phyloP scores from a whole-genome alignment of 2,113 vertebrate species.

The Tichodroma muraria region DNA sequence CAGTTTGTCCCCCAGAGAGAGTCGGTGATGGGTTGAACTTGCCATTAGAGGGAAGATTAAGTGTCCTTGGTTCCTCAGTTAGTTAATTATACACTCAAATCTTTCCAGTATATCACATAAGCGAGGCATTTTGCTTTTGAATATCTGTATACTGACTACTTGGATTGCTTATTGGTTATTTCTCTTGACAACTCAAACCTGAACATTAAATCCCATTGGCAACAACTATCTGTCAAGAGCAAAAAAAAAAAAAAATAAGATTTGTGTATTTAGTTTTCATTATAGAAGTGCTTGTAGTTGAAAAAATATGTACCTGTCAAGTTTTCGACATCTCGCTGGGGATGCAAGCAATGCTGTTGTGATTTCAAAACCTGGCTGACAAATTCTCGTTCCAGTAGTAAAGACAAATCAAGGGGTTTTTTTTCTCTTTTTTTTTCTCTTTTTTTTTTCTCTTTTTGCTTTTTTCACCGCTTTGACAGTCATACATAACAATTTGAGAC shows the following conservation, averaged over 20 bases:
- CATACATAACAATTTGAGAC: slow-evolving; percentile 83
- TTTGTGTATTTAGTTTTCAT: slow-evolving; percentile 95
- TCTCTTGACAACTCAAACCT: slow-evolving; percentile 90
- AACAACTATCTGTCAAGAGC: slow-evolving; percentile 81
- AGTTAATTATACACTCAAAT: slow-evolving; percentile 94
- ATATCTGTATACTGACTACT: slow-evolving; percentile 76
- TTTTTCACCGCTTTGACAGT: slow-evolving; percentile 78
- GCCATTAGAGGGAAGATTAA: slow-evolving; percentile 92
- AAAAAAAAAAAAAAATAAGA: slow-evolving; percentile 66
- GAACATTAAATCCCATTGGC: slow-evolving; percentile 91
- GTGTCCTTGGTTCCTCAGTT: slow-evolving; percentile 81
- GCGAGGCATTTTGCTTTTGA: slow-evolving; percentile 80
- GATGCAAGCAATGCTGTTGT: slow-evolving; percentile 82
- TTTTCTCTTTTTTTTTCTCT: background rate
- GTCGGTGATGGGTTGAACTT: slow-evolving; percentile 80
- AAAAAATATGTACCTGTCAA: slow-evolving; percentile 96
- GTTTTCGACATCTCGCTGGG: slow-evolving; percentile 84
- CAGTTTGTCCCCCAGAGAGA: slow-evolving; percentile 79
- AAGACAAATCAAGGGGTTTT: slow-evolving; percentile 79
- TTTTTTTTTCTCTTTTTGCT: slow-evolving; percentile 33
- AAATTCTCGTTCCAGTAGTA: slow-evolving; percentile 84
- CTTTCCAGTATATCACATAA: slow-evolving; percentile 72
- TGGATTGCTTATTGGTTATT: slow-evolving; percentile 94
- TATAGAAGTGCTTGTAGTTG: slow-evolving; percentile 83
- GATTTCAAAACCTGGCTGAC: slow-evolving; percentile 90